phyloP scores from a whole-genome alignment of 2,797 vertebrate genomes.

The Miichthys miiuy region DNA sequence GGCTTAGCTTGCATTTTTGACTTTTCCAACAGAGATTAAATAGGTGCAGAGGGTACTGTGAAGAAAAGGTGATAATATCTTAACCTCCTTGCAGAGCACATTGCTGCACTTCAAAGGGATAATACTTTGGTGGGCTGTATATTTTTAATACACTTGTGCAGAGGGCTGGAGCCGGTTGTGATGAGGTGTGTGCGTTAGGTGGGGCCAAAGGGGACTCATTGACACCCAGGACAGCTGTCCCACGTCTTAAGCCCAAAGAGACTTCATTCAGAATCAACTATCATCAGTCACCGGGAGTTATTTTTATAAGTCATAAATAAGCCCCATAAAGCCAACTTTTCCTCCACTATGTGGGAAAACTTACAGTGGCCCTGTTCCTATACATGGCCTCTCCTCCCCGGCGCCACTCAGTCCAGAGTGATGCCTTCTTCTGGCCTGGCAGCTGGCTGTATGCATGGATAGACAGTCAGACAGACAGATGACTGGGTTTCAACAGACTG shows the following conservation, averaged over 20 bases:
- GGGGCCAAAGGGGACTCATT: conserved; percentile 37
- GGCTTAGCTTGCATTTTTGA: background rate
- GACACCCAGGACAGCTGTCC: conserved; percentile 67
- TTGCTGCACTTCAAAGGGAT: conserved; percentile 23
- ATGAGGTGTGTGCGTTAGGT: conserved; percentile 43
- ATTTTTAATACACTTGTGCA: conserved; percentile 59
- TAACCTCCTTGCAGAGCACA: conserved; percentile 26
- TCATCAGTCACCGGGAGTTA: conserved; percentile 73
- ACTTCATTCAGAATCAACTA: conserved; percentile 60
- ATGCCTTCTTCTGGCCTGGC: conserved; percentile 72
- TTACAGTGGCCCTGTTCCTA: conserved; percentile 50
- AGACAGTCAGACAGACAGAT: conserved; percentile 56
- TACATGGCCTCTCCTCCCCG: conserved; percentile 62
- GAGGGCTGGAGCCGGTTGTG: conserved; percentile 23
- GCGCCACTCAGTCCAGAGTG: conserved; percentile 74
- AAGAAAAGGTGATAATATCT: conserved; percentile 46
- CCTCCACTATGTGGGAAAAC: conserved; percentile 62
- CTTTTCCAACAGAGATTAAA: conserved; percentile 20
- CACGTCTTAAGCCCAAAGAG: conserved; percentile 49
- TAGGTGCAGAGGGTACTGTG: conserved; percentile 12
- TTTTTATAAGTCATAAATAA: conserved; percentile 75
- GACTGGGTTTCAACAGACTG: conserved; percentile 52
- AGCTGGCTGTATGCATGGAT: conserved; percentile 62
- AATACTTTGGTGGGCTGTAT: conserved; percentile 54
- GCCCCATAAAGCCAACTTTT: conserved; percentile 59